Conservation (phyloP, 2,888 invertebrate species). For the Caenorhabditis drosophilae region DNA sequence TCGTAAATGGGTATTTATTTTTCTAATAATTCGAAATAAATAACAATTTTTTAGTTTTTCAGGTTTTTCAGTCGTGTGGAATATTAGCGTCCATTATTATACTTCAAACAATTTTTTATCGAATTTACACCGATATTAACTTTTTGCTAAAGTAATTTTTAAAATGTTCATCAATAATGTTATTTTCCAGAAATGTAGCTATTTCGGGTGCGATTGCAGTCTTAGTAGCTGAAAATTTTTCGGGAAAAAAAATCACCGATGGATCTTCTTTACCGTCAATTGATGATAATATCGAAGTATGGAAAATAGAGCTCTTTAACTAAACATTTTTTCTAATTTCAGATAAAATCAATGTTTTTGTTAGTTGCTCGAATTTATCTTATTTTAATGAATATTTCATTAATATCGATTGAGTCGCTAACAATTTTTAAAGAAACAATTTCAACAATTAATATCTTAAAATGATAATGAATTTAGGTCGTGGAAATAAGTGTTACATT, state of each 20-base stretch:
- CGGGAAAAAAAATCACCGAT: conserved; percentile 77
- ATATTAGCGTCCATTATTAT: conserved; percentile 92
- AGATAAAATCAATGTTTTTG: background rate
- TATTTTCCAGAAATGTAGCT: conserved; percentile 81
- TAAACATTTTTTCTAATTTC: background rate
- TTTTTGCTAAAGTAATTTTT: conserved; percentile 8
- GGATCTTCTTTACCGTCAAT: conserved; percentile 79
- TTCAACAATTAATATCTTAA: background rate
- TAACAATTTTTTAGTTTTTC: conserved; percentile 6
- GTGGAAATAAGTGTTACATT: background rate
- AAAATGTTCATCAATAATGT: background rate
- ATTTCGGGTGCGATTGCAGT: conserved; percentile 92
- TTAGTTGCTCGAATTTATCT: conserved; percentile 1
- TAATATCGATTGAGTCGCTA: background rate
- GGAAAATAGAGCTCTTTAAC: background rate
- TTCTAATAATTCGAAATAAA: background rate
- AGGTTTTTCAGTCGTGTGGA: conserved; percentile 81
- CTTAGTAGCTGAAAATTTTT: conserved; percentile 84
- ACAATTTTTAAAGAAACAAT: background rate
- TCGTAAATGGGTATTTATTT: conserved; percentile 76
- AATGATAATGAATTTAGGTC: background rate
- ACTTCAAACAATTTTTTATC: conserved; percentile 78
- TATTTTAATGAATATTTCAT: background rate
- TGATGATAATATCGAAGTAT: conserved; percentile 74
- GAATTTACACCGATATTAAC: conserved; percentile 75